phyloP scores from a whole-genome alignment of 2,113 vertebrate genomes.

The Urocitellus parryii region DNA sequence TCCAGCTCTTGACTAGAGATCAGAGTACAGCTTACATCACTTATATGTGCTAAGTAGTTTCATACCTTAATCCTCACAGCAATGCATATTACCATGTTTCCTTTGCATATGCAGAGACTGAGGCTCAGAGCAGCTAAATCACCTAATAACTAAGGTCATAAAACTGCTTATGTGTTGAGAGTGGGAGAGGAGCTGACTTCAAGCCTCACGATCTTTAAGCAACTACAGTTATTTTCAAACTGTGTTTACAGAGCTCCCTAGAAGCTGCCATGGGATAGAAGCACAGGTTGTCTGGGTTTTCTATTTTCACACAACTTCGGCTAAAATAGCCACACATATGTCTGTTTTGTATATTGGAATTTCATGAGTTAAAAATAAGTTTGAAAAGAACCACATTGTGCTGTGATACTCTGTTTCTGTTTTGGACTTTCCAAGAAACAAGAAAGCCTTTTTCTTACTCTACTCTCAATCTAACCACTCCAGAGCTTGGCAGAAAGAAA shows the following conservation, averaged over 20 bases:
- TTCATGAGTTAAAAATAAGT: constrained; percentile 61
- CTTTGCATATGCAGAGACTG: constrained; percentile 8
- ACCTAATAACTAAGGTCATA: constrained; percentile 19
- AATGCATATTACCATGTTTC: background rate
- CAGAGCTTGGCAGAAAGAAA: background rate
- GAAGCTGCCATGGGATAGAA: constrained; percentile 12
- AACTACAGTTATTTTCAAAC: background rate
- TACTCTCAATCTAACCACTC: background rate
- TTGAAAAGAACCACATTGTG: constrained; percentile 38
- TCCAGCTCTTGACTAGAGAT: constrained; percentile 5
- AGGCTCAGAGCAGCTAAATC: background rate
- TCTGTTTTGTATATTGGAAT: constrained; percentile 58
- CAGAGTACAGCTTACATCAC: background rate
- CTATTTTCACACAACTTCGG: background rate
- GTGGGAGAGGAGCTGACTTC: background rate
- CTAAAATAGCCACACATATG: constrained; percentile 53
- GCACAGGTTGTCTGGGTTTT: constrained; percentile 34
- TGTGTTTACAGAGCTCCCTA: background rate
- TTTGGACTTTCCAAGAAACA: constrained; percentile 46
- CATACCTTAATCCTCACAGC: background rate
- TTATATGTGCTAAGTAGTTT: background rate
- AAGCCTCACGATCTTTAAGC: constrained; percentile 35
- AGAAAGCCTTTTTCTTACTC: background rate
- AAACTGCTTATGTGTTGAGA: background rate
- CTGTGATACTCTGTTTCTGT: background rate